Evolutionary conservation across 1,140 invertebrate species (phyloP).

Genomic region (Steinernema feltiae): DNA sequence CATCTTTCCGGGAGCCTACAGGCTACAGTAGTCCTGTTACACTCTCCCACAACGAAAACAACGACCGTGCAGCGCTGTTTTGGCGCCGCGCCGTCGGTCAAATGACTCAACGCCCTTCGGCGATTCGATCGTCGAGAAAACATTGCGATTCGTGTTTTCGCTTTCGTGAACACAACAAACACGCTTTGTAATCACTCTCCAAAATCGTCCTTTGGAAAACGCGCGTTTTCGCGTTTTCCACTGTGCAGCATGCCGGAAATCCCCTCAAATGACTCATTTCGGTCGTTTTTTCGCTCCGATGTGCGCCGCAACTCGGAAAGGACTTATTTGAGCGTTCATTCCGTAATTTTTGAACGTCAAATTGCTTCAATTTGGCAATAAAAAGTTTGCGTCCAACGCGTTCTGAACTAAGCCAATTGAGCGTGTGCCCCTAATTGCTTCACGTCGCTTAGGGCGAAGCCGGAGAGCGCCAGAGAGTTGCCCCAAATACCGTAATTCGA

Average conservation of each 20-base stretch:
- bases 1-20: background rate
- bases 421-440: too few species aligned
- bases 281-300: background rate
- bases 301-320: too few species aligned
- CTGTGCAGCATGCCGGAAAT: too few species aligned
- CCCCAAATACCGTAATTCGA: background rate
- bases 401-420: too few species aligned
- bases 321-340: too few species aligned
- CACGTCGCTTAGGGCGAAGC: too few species aligned
- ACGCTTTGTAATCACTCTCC: conserved; percentile 9
- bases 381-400: too few species aligned
- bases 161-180: conserved; percentile 9
- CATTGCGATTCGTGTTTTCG: conserved; percentile 5
- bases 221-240: background rate
- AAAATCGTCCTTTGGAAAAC: background rate
- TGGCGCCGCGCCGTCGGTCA: conserved; percentile 5
- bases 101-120: conserved; percentile 9
- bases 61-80: background rate
- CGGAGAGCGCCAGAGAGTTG: background rate
- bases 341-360: too few species aligned
- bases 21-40: background rate
- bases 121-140: conserved; percentile 5
- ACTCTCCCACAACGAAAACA: background rate
- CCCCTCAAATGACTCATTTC: background rate
- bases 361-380: too few species aligned